Percentiles rank a stretch among this genome's conserved stretches.
Conservation (phyloP, 2,888 invertebrate genomes). For the Eubasilissa splendida region DNA sequence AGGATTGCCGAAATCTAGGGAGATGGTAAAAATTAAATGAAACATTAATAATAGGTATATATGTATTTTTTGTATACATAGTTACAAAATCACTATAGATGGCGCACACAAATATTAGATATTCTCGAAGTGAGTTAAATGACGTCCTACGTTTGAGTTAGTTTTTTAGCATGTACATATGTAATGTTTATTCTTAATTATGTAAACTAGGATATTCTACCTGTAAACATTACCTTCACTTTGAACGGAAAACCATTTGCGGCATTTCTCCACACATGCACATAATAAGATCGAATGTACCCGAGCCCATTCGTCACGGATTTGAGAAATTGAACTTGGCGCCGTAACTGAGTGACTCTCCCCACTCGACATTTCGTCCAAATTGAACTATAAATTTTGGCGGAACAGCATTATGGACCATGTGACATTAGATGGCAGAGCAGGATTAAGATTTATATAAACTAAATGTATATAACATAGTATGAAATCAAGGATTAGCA, state of each 20-base stretch:
- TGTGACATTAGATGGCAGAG: constrained; percentile 28
- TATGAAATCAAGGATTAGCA: too few relatives aligned
- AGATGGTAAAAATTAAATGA: too few relatives aligned
- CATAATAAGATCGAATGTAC: constrained; percentile 5
- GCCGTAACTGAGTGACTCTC: not conserved
- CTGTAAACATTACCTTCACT: not conserved
- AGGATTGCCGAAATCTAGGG: too few relatives aligned
- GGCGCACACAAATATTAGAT: too few relatives aligned
- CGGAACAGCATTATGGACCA: constrained; percentile 51
- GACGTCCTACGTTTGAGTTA: too few relatives aligned
- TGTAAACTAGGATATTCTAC: not conserved
- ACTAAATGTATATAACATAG: not conserved
- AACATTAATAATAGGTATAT: too few relatives aligned
- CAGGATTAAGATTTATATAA: not conserved
- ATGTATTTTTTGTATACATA: too few relatives aligned
- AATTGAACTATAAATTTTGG: constrained; percentile 57
- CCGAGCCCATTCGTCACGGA: constrained; percentile 33
- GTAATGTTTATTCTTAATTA: constrained; percentile 1
- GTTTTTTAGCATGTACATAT: too few relatives aligned
- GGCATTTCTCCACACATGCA: not conserved
- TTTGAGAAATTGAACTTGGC: constrained; percentile 28
- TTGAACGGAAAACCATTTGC: too few relatives aligned
- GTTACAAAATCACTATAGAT: too few relatives aligned
- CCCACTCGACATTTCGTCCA: constrained; percentile 48
- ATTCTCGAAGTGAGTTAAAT: too few relatives aligned